Evolutionary conservation across 2,797 vertebrate species (phyloP).

Genomic region (Hydrolagus colliei): DNA sequence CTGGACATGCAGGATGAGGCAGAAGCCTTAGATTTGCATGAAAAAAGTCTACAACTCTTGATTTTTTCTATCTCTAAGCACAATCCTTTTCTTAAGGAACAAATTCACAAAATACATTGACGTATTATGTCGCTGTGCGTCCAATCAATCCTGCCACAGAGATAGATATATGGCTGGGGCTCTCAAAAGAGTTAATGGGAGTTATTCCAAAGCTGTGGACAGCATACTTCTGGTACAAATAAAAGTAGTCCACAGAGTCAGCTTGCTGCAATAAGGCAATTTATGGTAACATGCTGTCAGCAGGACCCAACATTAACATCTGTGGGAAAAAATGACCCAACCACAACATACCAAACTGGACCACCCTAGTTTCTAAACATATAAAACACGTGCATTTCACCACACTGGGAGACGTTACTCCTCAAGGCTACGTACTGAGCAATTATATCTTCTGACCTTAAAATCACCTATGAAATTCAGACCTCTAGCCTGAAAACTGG

Average conservation of each 20-base stretch:
- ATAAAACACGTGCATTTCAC: background rate
- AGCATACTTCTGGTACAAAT: background rate
- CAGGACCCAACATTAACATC: background rate
- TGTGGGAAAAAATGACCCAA: background rate
- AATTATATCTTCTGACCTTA: background rate
- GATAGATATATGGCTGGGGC: background rate
- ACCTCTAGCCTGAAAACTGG: no score
- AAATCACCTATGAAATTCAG: background rate
- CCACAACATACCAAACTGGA: background rate
- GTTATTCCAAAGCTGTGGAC: background rate
- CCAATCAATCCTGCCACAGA: background rate
- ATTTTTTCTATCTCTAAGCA: no score
- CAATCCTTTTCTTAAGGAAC: background rate
- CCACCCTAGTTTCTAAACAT: background rate
- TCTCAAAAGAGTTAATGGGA: background rate
- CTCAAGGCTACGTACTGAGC: background rate
- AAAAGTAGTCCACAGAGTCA: background rate
- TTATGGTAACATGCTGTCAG: background rate
- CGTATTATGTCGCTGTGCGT: background rate
- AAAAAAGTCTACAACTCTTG: no score
- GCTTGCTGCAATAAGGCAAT: background rate
- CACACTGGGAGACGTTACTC: background rate
- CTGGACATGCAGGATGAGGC: no score
- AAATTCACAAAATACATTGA: background rate
- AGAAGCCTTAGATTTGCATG: no score